A percentile compares a stretch with the other conserved stretches of the same genome.
phyloP scores from a whole-genome alignment of 92 coral and sea anemone species.

The Zoanthus sansibaricus region DNA sequence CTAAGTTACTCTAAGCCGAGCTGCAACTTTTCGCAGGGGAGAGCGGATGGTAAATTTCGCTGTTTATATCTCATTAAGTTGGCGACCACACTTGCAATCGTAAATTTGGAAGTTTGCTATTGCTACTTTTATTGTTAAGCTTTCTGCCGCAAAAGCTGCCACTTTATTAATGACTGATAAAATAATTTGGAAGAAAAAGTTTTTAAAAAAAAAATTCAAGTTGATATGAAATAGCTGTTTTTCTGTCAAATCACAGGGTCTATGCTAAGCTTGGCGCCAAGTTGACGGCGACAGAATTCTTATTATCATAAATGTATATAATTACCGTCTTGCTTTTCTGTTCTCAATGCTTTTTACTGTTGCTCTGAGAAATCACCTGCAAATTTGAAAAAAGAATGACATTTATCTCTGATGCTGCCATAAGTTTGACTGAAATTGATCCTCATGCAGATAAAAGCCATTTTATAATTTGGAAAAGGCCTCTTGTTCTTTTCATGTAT shows the following conservation, averaged over 20 bases:
- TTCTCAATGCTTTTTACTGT: conserved; percentile 1
- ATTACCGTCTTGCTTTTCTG: conserved; percentile 25
- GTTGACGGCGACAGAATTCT: background rate
- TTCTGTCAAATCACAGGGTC: background rate
- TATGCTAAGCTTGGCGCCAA: conserved; percentile 36
- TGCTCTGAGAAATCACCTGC: conserved; percentile 37
- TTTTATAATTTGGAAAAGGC: background rate
- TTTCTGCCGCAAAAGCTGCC: background rate
- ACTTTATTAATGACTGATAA: background rate
- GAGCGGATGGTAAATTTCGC: background rate
- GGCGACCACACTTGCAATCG: conserved; percentile 6
- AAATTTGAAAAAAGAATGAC: conserved; percentile 11
- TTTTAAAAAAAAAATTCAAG: background rate
- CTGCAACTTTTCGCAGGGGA: conserved; percentile 26
- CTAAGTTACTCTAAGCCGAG: background rate
- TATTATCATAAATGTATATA: conserved; percentile 28
- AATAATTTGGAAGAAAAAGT: background rate
- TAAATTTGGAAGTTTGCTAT: background rate
- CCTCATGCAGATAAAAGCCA: background rate
- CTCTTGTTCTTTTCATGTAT: background rate
- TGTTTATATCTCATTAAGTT: conserved; percentile 10
- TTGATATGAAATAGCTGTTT: background rate
- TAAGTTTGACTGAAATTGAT: conserved; percentile 8
- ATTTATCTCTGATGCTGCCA: conserved; percentile 13
- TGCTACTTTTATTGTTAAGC: background rate